phyloP scores from a whole-genome alignment of 2,113 vertebrate species.

The Chitala chitala region DNA sequence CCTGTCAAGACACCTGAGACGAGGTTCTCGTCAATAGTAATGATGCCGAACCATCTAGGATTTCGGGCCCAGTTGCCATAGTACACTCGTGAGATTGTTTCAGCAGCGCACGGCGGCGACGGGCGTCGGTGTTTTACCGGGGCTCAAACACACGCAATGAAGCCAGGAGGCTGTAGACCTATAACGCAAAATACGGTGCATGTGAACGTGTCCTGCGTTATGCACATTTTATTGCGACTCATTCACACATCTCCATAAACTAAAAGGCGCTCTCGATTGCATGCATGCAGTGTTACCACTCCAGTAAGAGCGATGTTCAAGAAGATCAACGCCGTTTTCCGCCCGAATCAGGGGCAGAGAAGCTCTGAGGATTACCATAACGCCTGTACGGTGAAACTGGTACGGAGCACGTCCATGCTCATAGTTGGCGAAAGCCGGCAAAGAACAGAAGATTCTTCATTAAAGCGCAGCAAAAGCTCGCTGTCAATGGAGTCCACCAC shows the following conservation, averaged over 20 bases:
- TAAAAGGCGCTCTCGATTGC: background rate
- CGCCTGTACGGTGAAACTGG: constrained; percentile 69
- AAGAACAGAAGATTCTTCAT: constrained; percentile 49
- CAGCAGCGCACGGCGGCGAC: background rate
- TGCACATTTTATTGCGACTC: too few species aligned
- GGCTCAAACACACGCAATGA: too few species aligned
- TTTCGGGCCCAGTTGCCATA: constrained; percentile 48
- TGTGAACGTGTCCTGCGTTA: too few species aligned
- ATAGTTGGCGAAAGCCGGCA: constrained; percentile 68
- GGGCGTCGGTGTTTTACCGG: background rate
- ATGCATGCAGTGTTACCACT: constrained; percentile 21
- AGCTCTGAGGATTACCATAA: constrained; percentile 51
- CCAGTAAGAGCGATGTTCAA: constrained; percentile 54
- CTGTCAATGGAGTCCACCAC: constrained; percentile 66
- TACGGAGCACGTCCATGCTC: constrained; percentile 90
- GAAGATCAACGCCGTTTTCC: constrained; percentile 72
- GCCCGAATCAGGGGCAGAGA: constrained; percentile 58
- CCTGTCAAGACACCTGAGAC: constrained; percentile 39
- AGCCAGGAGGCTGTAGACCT: too few species aligned
- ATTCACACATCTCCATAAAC: too few species aligned
- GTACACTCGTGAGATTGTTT: constrained; percentile 34
- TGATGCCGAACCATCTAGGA: constrained; percentile 36
- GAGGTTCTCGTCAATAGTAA: constrained; percentile 33
- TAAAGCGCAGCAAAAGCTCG: constrained; percentile 82
- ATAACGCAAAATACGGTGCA: too few species aligned